phyloP scores from a whole-genome alignment of 2,888 invertebrate species.

The Himalopsyche japonica region DNA sequence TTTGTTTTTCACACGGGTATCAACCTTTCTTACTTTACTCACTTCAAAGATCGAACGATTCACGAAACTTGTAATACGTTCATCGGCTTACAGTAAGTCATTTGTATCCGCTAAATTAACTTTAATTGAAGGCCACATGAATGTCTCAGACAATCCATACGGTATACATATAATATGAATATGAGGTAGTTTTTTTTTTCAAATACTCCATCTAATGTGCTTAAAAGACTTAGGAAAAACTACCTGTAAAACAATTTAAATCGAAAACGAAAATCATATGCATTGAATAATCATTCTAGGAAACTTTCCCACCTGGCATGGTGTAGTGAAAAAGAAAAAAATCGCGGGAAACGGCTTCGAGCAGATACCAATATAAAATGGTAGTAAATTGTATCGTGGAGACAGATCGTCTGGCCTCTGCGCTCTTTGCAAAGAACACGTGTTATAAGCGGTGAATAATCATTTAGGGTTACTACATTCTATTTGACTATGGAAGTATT shows the following conservation, averaged over 20 bases:
- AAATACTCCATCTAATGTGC: too few relatives aligned
- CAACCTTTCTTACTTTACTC: too few relatives aligned
- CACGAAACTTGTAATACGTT: too few relatives aligned
- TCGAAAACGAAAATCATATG: constrained; percentile 3
- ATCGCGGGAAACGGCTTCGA: constrained; percentile 1
- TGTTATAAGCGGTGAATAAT: constrained; percentile 12
- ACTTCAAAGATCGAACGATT: too few relatives aligned
- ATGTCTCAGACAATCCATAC: too few relatives aligned
- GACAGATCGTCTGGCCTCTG: constrained; percentile 32
- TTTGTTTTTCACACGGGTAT: too few relatives aligned
- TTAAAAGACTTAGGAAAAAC: background rate
- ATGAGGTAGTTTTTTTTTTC: too few relatives aligned
- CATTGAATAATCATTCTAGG: background rate
- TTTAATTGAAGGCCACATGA: too few relatives aligned
- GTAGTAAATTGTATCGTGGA: constrained; percentile 30
- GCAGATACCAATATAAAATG: constrained; percentile 11
- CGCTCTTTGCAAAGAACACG: constrained; percentile 21
- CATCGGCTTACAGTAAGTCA: too few relatives aligned
- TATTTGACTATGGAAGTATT: too few relatives aligned
- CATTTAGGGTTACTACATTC: background rate
- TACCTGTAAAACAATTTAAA: background rate
- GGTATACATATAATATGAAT: too few relatives aligned
- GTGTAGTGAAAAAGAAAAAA: constrained; percentile 10
- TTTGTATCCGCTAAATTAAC: too few relatives aligned
- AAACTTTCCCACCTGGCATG: constrained; percentile 13